phyloP scores from a whole-genome alignment of 2,797 vertebrate genomes.

The Tolypeutes matacus region DNA sequence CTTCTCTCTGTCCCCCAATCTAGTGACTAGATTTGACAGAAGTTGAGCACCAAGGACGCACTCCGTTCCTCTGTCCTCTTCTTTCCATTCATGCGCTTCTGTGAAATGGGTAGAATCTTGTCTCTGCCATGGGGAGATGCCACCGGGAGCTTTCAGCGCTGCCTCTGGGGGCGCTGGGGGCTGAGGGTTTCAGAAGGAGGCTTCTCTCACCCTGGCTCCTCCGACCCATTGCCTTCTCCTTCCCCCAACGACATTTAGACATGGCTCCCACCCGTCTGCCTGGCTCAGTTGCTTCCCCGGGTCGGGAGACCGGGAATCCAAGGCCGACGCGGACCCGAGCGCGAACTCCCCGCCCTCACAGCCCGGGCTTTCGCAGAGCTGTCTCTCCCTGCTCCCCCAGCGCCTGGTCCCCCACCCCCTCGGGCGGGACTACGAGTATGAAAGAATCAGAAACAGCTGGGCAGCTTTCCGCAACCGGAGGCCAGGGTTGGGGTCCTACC shows the following conservation, averaged over 20 bases:
- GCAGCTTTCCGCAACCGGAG: constrained; percentile 62
- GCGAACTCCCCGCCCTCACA: background rate
- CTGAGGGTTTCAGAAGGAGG: background rate
- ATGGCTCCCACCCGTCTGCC: background rate
- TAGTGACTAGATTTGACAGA: background rate
- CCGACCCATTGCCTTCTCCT: background rate
- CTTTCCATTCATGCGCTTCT: background rate
- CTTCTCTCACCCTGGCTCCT: background rate
- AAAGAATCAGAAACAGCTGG: constrained; percentile 84
- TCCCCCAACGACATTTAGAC: background rate
- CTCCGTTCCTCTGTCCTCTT: background rate
- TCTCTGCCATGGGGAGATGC: background rate
- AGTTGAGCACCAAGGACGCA: background rate
- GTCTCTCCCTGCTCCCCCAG: background rate
- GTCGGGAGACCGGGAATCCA: rapidly evolving
- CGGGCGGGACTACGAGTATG: constrained; percentile 62
- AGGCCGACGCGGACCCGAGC: background rate
- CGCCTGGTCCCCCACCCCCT: constrained; percentile 34
- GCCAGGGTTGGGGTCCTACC: constrained; percentile 75
- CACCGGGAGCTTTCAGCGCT: background rate
- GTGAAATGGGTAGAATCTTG: constrained; percentile 51
- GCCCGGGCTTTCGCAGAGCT: background rate
- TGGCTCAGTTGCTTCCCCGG: background rate
- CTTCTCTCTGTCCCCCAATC: background rate
- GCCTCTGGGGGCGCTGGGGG: background rate